Conservation (phyloP, 2,888 invertebrate species). For the Tetranychus piercei region DNA sequence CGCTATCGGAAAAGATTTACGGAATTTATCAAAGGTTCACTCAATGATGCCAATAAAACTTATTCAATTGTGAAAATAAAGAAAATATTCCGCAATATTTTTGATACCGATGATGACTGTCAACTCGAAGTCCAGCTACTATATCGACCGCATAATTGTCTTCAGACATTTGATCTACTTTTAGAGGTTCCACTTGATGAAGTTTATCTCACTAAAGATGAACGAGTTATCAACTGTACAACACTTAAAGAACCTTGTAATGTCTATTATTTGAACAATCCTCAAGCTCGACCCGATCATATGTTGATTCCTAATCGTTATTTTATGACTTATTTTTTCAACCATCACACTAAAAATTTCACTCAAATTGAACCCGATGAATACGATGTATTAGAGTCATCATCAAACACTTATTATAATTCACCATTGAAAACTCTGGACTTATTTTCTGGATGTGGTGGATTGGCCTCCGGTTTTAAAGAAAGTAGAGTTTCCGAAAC, state of each 20-base stretch:
- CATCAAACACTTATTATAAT: background rate
- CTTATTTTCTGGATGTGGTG: constrained; percentile 71
- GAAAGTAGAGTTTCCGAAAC: constrained; percentile 44
- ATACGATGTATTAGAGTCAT: background rate
- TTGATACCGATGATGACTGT: constrained; percentile 8
- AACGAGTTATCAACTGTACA: constrained; percentile 30
- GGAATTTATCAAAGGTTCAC: constrained; percentile 49
- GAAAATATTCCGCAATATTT: constrained; percentile 32
- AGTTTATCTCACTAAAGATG: constrained; percentile 56
- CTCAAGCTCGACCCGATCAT: background rate
- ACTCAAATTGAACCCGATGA: background rate
- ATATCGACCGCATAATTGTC: constrained; percentile 56
- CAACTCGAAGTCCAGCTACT: constrained; percentile 14
- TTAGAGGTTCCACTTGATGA: constrained; percentile 50
- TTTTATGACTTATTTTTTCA: background rate
- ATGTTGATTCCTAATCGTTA: background rate
- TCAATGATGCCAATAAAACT: constrained; percentile 51
- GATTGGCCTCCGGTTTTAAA: constrained; percentile 28
- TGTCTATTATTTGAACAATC: constrained; percentile 12
- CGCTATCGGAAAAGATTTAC: constrained; percentile 50
- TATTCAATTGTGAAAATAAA: constrained; percentile 53
- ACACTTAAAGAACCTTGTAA: constrained; percentile 6
- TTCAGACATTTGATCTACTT: constrained; percentile 39
- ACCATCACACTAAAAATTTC: background rate
- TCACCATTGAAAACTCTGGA: constrained; percentile 45